Base-by-base conservation (phyloP, 2,888 invertebrate species). In the Aphidoletes aphidimyza region DNA sequence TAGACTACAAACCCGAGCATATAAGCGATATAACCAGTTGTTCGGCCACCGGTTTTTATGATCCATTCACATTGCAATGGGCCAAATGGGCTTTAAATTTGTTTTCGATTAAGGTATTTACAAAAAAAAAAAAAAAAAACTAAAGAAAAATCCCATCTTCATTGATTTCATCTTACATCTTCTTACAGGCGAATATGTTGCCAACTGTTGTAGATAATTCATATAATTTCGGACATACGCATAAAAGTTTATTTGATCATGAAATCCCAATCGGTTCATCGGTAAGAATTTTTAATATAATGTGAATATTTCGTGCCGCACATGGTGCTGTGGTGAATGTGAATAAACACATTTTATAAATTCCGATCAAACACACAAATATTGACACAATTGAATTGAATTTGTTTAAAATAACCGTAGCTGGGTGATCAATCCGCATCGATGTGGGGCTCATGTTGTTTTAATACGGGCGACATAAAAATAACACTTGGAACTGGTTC, bases 21-120 rank as follows among this genome's bases (percentile, higher is more conserved):
- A 93, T 96, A 85, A 95, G 96, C 0, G 99, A 99, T 88, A 93
- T 95, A n/a, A 96, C 97, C 0, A 96, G 95, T 87, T 97, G 97
- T 0, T 95, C 97, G 47, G 95, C 96, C 0, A 97, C 98, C 0
- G 98, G 97, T 0, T 92, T 99, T 87, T 99, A 93, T 89, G 98
- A 99, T 89, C 98, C 98, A 0, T 99, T 97, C 89, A 93, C 94
- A 86, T 92, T 96, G 91, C 91, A 93, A 86, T 99, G 98, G 97
- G 95, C 96, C 0, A 91, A 90, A 9, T 93, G 93, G 92, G 93
- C 94, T 14, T 92, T 94, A 86, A 90, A 91, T 22, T 88, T 97
- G 45, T 92, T 97, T 87, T 92, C 93, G 85, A 93, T 98, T 22
- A 87, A 89, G 86, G 89, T 89, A 85, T 83, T 86, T 86, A 84